phyloP scores from a whole-genome alignment of 2,888 invertebrate species.

The Brenthis daphne region DNA sequence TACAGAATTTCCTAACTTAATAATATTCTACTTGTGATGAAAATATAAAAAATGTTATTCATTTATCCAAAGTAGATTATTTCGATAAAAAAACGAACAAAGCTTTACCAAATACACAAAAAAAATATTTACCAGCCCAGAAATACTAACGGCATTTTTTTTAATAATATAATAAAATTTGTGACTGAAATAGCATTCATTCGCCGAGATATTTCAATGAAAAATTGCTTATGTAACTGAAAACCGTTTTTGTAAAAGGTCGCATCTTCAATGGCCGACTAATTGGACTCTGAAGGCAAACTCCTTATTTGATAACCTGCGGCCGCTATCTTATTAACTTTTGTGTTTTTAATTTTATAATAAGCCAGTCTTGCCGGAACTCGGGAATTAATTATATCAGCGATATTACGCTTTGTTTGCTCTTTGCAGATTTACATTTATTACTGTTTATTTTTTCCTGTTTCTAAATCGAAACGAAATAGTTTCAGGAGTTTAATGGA shows the following conservation, averaged over 20 bases:
- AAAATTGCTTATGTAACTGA: not conserved
- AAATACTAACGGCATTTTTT: too few relatives aligned
- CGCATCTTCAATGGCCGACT: constrained; percentile 7
- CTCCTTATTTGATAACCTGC: constrained; percentile 20
- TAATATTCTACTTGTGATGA: too few relatives aligned
- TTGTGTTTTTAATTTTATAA: constrained; percentile 26
- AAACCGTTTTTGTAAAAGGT: not conserved
- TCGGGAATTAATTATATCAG: constrained; percentile 21
- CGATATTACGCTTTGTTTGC: constrained; percentile 18
- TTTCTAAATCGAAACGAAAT: too few relatives aligned
- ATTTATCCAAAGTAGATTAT: too few relatives aligned
- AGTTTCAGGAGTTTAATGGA: too few relatives aligned
- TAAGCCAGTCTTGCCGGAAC: constrained; percentile 19
- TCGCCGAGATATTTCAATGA: not conserved
- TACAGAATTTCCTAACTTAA: too few relatives aligned
- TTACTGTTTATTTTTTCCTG: not conserved
- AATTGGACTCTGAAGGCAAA: constrained; percentile 12
- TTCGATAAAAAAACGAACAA: too few relatives aligned
- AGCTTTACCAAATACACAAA: too few relatives aligned
- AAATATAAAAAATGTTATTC: too few relatives aligned
- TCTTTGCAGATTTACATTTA: not conserved
- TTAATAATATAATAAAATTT: too few relatives aligned
- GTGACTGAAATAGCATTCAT: too few relatives aligned
- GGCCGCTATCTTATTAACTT: constrained; percentile 17
- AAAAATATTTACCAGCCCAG: too few relatives aligned